These are phyloP conservation scores for Ambastaia sidthimunki DNA, from an alignment of 2,797 vertebrate genomes.

Conservation along the genomic window DNA sequence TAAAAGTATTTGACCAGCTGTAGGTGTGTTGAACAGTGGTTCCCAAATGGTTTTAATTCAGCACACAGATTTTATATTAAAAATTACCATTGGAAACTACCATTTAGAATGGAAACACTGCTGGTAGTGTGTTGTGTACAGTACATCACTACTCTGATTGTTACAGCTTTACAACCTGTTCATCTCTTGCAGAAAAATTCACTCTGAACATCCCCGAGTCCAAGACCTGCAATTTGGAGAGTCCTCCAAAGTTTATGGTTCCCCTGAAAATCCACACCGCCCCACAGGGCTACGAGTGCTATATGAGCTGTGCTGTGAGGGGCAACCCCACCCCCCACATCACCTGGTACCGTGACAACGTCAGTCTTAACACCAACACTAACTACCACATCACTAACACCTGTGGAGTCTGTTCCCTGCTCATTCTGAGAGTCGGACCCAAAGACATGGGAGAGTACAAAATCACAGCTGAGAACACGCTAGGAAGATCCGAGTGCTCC, in stretches of 20 bases:
- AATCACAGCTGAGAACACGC: slow-evolving; percentile 79
- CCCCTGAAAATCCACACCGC: slow-evolving; percentile 84
- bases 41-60: too few species aligned
- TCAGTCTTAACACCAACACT: slow-evolving; percentile 83
- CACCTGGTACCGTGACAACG: slow-evolving; percentile 86
- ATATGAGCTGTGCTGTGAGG: slow-evolving; percentile 89
- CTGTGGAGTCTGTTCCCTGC: slow-evolving; percentile 89
- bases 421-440: slow-evolving; percentile 81
- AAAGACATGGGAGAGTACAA: slow-evolving; percentile 86
- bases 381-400: slow-evolving; percentile 84
- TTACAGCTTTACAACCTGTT: too few species aligned
- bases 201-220: slow-evolving; percentile 65
- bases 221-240: slow-evolving; percentile 75
- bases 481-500: slow-evolving; percentile 80
- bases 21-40: too few species aligned
- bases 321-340: slow-evolving; percentile 84
- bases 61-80: too few species aligned
- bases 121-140: too few species aligned
- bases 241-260: slow-evolving; percentile 83
- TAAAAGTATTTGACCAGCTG: too few species aligned
- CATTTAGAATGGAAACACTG: too few species aligned
- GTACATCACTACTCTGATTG: too few species aligned
- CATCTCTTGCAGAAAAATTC: slow-evolving; percentile 70
- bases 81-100: too few species aligned
- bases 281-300: slow-evolving; percentile 86